phyloP scores from a whole-genome alignment of 2,797 vertebrate species.

The Myotis planiceps region DNA sequence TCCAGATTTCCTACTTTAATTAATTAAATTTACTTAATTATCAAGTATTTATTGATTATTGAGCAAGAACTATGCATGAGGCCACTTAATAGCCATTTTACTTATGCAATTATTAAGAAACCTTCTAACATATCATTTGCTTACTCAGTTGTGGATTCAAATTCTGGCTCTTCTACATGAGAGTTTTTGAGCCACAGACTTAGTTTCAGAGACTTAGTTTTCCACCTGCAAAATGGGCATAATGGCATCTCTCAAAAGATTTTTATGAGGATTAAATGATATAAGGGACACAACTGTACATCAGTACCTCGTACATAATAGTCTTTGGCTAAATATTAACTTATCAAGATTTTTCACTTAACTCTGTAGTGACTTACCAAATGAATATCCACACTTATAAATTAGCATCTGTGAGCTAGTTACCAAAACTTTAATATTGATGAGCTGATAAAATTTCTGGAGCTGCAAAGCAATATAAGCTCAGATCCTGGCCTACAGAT shows the following conservation, averaged over 20 bases:
- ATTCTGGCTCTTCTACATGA: background rate
- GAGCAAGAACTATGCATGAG: background rate
- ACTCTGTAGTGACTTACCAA: background rate
- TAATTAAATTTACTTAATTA: background rate
- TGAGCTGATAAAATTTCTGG: background rate
- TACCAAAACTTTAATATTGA: background rate
- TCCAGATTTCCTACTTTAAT: background rate
- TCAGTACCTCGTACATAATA: background rate
- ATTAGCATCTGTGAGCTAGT: background rate
- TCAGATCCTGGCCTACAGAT: background rate
- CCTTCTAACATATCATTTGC: background rate
- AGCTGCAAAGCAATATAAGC: background rate
- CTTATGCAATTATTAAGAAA: background rate
- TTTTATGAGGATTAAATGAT: conserved; percentile 24
- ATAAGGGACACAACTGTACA: background rate
- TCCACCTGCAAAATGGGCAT: background rate
- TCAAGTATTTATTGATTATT: background rate
- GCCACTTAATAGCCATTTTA: background rate
- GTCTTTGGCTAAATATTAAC: background rate
- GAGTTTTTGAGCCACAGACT: background rate
- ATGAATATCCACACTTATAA: background rate
- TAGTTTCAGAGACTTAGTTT: conserved; percentile 10
- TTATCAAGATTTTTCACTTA: background rate
- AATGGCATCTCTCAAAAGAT: background rate
- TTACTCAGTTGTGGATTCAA: background rate